Percentiles rank a stretch among this genome's conserved stretches.
Evolutionary conservation across 2,888 invertebrate species (phyloP).

Genomic region (Limenitis arthemis): DNA sequence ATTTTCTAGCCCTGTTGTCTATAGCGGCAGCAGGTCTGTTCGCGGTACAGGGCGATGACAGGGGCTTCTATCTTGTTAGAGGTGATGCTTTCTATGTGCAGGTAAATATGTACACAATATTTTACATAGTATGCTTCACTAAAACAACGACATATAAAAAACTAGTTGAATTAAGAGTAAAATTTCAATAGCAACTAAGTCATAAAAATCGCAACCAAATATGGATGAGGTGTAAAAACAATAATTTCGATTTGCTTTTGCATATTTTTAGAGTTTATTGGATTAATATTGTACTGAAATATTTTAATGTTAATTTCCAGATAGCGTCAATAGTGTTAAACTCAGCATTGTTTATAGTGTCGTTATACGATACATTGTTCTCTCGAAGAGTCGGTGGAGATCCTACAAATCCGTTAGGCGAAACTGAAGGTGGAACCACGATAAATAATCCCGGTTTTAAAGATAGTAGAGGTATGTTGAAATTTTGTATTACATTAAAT

Average conservation of each 20-base stretch:
- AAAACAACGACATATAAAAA: no score
- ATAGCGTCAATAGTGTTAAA: constrained; percentile 84
- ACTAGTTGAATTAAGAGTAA: no score
- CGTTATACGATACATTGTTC: constrained; percentile 86
- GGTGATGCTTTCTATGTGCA: constrained; percentile 92
- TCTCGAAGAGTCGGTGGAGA: constrained; percentile 84
- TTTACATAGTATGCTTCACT: neutral
- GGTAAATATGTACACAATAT: constrained; percentile 55
- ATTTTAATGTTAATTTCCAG: constrained; percentile 61
- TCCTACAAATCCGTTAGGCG: constrained; percentile 77
- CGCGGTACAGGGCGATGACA: constrained; percentile 88
- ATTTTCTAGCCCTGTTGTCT: constrained; percentile 78
- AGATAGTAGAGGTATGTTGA: constrained; percentile 73
- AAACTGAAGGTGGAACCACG: constrained; percentile 76
- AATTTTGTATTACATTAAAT: neutral
- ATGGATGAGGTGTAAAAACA: no score
- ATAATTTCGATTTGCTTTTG: neutral
- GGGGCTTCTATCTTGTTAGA: constrained; percentile 81
- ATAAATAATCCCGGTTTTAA: constrained; percentile 91
- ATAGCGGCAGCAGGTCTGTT: constrained; percentile 87
- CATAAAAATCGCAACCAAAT: no score
- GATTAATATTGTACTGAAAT: neutral
- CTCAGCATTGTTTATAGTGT: constrained; percentile 81
- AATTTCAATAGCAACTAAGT: no score
- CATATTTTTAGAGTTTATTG: neutral